Base-by-base conservation (phyloP, 2,113 vertebrate genomes). In the Oncorhynchus keta region DNA sequence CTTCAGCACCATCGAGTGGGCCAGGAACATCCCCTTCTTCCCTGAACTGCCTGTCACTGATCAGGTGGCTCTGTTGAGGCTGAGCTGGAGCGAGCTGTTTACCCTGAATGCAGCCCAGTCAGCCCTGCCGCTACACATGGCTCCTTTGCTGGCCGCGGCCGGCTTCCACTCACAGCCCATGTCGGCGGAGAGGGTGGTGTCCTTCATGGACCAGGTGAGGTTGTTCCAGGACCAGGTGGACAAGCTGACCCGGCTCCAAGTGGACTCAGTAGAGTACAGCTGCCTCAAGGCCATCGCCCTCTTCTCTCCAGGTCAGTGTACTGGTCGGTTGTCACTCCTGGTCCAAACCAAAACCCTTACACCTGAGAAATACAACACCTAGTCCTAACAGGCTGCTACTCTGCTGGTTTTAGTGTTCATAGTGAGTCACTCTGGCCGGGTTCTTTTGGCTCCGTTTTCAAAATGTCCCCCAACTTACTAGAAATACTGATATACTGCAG, bases 191-290 rank as follows among this genome's bases (percentile, higher is more conserved):
- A 93, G 96, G 0, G 97, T 98, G 0, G 97, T 99, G 76, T 93
- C 96, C 85, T 99, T 99, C 93, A 99, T 99, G 97, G 97, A 99
- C 85, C 97, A 99, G 93, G 95, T 99, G 85, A 92, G 97, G 5
- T 88, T 97, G 57, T 98, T 99, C 87, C 97, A 99, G 95, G 97
- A 98, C 83, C 97, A 99, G 93, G 97, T 98, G 91, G 97, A 99
- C 89, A 98, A 98, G 90, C 94, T 99, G 77, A 95, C 95, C 85
- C 84, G 96, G 72, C 92, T 99, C 71, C 97, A 99, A 87, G 97
- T 99, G 82, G 97, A 99, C 74, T 94, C 96, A 0, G 97, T 96
- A 0, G 97, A 99, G 87, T 99, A 96, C 89, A 97, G 97, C 92
- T 99, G 97, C 92, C 96, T 99, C 85, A 99, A 99, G 91, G 97